Conservation (phyloP, 2,797 vertebrate genomes). For the Petrocephalus sullivani region DNA sequence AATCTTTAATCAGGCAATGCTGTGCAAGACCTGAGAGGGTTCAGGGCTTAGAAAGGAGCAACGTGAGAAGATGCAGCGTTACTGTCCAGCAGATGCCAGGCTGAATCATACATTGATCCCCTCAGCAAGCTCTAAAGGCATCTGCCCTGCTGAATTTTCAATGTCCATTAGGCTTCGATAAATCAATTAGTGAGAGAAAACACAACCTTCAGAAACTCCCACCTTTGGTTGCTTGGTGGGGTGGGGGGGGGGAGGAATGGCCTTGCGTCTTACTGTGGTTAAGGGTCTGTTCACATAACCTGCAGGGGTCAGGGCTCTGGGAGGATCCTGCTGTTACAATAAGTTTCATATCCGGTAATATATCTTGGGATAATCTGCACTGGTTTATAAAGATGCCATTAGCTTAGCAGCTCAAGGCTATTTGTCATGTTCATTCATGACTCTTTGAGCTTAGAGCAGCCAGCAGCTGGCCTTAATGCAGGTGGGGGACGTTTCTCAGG, state of each 20-base stretch:
- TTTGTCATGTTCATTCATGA: neutral
- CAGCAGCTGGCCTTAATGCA: neutral
- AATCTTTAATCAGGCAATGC: slow-evolving; percentile 16
- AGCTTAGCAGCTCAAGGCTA: neutral
- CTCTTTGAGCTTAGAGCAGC: neutral
- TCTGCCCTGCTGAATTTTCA: slow-evolving; percentile 43
- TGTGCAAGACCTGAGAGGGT: neutral
- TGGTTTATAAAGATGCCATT: neutral
- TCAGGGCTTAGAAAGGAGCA: slow-evolving; percentile 3
- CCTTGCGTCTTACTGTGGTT: neutral
- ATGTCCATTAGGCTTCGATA: slow-evolving; percentile 50
- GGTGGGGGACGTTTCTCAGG: neutral
- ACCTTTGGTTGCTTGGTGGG: slow-evolving; percentile 25
- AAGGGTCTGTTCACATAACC: neutral
- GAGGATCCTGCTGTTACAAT: neutral
- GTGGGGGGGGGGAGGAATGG: neutral
- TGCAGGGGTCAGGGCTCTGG: neutral
- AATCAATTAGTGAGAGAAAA: slow-evolving; percentile 35
- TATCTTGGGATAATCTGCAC: neutral
- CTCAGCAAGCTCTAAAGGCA: slow-evolving; percentile 36
- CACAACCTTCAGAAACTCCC: slow-evolving; percentile 24
- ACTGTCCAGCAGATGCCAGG: slow-evolving; percentile 24
- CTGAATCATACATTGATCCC: slow-evolving; percentile 48
- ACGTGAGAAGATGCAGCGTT: slow-evolving; percentile 20
- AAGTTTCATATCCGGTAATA: neutral